phyloP scores from a whole-genome alignment of 2,797 vertebrate genomes.

The Mergus octosetaceus region DNA sequence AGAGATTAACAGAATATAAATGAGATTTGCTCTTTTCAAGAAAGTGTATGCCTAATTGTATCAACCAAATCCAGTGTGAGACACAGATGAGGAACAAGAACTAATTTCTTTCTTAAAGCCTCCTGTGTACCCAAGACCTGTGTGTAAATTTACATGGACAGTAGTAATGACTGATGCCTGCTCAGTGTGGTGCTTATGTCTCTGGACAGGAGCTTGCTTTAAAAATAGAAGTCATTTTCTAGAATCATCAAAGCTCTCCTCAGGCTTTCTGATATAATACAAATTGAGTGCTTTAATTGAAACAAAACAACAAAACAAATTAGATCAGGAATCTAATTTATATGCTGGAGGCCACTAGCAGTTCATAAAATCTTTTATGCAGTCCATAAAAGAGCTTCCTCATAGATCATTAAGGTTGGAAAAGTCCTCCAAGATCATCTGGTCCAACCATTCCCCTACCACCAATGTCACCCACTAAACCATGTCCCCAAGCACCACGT shows the following conservation, averaged over 20 bases:
- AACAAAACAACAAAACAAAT: neutral
- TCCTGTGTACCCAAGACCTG: neutral
- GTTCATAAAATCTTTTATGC: neutral
- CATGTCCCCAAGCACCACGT: too few relatives aligned
- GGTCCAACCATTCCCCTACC: too few relatives aligned
- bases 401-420: too few relatives aligned
- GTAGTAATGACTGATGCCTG: neutral
- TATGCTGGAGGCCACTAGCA: neutral
- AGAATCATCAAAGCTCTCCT: neutral
- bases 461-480: too few relatives aligned
- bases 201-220: neutral
- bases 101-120: neutral
- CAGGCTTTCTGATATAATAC: neutral
- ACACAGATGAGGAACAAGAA: neutral
- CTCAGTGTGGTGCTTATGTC: neutral
- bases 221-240: neutral
- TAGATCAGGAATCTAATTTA: neutral
- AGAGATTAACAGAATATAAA: constrained; percentile 7
- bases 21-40: neutral
- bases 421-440: too few relatives aligned
- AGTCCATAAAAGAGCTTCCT: neutral
- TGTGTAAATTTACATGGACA: neutral
- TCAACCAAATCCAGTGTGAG: neutral
- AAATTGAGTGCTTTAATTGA: neutral
- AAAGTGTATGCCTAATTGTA: neutral